Evolutionary conservation across 2,113 vertebrate species (phyloP), one percentile per base, ranked within the genome.

Genomic region (Microcebus murinus): DNA sequence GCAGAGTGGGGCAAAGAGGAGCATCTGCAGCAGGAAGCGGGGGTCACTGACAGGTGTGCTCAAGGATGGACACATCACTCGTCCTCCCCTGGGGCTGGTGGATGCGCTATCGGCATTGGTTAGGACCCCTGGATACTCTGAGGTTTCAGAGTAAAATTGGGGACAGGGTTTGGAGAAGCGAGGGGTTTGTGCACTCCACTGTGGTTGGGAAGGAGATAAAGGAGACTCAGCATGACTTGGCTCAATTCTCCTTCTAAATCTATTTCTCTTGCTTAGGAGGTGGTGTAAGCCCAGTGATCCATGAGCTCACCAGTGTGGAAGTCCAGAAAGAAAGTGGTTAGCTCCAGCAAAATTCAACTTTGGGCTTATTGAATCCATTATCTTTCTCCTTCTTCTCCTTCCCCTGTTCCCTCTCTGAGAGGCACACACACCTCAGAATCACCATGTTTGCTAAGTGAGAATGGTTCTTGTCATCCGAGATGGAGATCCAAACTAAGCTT

Each of bases 61-160:
- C 27, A 34, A 17, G 50, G n/a, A 21, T 9, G 34, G 18, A 55
- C 2, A 13, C 5, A 4, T 4, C 36, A 23, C 4, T 79, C 8
- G 0, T 84, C 48, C 67, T 67, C 18, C 34, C 61, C 2, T 4
- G 39, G 13, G 11, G 7, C 34, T 29, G 3, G 10, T 0, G 2
- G 27, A 97, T 14, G n/a, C 7, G 39, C 21, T 55, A 71, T 11
- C 1, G 59, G 27, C 34, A 6, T 36, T 61, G 31, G 9, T 5
- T 17, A 45, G 80, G 48, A 48, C 8, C 6, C 50, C 10, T 2
- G 13, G n/a, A 61, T 50, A 81, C 5, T 45, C 14, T 29, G 6
- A 34, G 6, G 68, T 29, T 84, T 87, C 68, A 76, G 6, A 91
- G 61, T 68, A 36, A 80, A 50, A 52, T 1, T 15, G 39, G 70